phyloP scores from a whole-genome alignment of 2,888 invertebrate species.

The Lymantria dispar region DNA sequence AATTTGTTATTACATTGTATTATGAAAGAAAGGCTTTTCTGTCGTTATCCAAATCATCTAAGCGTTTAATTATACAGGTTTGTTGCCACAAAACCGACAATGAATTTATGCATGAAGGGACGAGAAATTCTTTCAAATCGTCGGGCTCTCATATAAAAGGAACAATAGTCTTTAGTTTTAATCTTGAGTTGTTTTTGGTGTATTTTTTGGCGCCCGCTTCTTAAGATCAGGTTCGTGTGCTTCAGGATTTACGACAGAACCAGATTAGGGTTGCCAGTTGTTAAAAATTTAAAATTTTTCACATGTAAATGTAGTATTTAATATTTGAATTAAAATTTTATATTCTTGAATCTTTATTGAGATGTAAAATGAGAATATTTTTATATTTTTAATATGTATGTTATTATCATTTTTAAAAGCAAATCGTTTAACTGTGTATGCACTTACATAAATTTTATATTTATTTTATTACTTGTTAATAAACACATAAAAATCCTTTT shows the following conservation, averaged over 20 bases:
- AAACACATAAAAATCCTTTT: no score
- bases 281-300: no score
- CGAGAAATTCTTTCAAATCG: slow-evolving; percentile 57
- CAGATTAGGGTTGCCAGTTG: slow-evolving; percentile 33
- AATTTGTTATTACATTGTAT: slow-evolving; percentile 35
- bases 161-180: slow-evolving; percentile 79
- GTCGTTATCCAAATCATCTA: slow-evolving; percentile 53
- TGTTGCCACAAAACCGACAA: slow-evolving; percentile 65
- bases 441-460: no score
- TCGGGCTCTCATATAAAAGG: slow-evolving; percentile 60
- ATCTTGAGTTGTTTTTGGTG: slow-evolving; percentile 57
- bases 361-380: no score
- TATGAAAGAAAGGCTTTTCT: slow-evolving; percentile 31
- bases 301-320: no score
- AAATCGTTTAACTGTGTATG: no score
- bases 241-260: slow-evolving; percentile 54
- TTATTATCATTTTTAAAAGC: no score
- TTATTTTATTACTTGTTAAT: no score
- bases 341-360: no score
- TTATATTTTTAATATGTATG: no score
- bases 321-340: no score
- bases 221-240: slow-evolving; percentile 65
- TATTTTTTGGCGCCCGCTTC: slow-evolving; percentile 52
- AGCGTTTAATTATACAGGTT: slow-evolving; percentile 69
- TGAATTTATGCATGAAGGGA: slow-evolving; percentile 79